phyloP scores from a whole-genome alignment of 2,888 invertebrate species.

The Machimus atricapillus region DNA sequence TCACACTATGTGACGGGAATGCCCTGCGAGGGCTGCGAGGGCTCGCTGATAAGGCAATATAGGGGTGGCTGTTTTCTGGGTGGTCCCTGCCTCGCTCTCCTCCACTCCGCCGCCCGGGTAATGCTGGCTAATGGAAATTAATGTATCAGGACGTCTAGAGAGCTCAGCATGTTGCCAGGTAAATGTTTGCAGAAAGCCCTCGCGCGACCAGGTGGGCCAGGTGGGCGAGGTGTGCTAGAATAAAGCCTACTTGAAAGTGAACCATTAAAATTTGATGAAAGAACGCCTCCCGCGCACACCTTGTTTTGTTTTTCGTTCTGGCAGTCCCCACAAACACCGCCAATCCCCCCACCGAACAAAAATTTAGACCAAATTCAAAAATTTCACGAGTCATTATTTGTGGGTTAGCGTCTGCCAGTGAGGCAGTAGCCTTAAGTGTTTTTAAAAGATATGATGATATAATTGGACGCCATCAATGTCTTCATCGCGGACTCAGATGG shows the following conservation, averaged over 20 bases:
- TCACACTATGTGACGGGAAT: conserved; percentile 6
- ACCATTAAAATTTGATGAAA: conserved; percentile 30
- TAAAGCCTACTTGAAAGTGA: background rate
- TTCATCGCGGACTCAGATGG: background rate
- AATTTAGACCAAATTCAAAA: conserved; percentile 6
- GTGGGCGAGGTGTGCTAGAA: background rate
- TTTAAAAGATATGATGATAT: conserved; percentile 37
- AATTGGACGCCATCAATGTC: conserved; percentile 38
- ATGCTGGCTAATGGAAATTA: conserved; percentile 36
- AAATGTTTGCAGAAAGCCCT: background rate
- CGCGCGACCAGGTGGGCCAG: background rate
- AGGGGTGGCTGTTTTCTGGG: background rate
- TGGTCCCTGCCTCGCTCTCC: background rate
- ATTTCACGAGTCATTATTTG: conserved; percentile 38
- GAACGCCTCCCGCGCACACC: background rate
- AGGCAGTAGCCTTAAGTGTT: conserved; percentile 32
- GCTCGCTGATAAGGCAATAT: conserved; percentile 5
- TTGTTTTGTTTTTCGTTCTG: background rate
- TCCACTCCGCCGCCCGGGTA: background rate
- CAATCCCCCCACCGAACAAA: background rate
- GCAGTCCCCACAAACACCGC: background rate
- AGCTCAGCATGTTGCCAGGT: conserved; percentile 23
- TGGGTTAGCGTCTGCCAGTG: background rate
- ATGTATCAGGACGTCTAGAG: conserved; percentile 22
- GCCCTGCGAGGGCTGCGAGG: background rate